phyloP scores from a whole-genome alignment of 2,888 invertebrate species.

The Tenthredo amoena region DNA sequence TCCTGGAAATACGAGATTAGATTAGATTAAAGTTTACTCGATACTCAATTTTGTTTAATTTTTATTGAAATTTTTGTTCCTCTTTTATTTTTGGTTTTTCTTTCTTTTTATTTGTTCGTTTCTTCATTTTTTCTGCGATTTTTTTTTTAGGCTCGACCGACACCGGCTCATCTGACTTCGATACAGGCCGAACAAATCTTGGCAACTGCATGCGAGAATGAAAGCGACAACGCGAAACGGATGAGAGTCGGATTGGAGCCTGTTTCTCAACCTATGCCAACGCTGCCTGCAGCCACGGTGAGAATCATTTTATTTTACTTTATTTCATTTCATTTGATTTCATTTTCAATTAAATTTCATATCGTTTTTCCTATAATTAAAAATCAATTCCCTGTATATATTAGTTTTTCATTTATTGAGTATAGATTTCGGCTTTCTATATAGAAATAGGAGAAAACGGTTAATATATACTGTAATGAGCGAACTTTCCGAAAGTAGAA shows the following conservation, averaged over 20 bases:
- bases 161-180: slow-evolving; percentile 97
- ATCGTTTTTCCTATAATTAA: not conserved
- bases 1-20: not conserved
- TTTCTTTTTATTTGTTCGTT: slow-evolving; percentile 75
- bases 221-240: slow-evolving; percentile 97
- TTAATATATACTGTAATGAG: not conserved
- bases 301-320: slow-evolving; percentile 66
- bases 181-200: slow-evolving; percentile 98
- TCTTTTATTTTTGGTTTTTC: no score
- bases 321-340: not conserved
- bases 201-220: slow-evolving; percentile 98
- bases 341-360: not conserved
- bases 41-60: not conserved
- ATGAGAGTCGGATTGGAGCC: slow-evolving; percentile 98
- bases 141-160: slow-evolving; percentile 88
- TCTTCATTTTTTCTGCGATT: not conserved
- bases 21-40: not conserved
- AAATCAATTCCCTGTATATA: not conserved
- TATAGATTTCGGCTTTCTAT: no score
- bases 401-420: not conserved
- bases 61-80: not conserved
- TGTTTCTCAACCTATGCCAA: slow-evolving; percentile 93
- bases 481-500: not conserved
- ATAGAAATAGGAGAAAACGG: not conserved
- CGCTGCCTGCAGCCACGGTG: slow-evolving; percentile 84